Conservation (phyloP, 2,113 vertebrate genomes). For the Daboia siamensis region DNA sequence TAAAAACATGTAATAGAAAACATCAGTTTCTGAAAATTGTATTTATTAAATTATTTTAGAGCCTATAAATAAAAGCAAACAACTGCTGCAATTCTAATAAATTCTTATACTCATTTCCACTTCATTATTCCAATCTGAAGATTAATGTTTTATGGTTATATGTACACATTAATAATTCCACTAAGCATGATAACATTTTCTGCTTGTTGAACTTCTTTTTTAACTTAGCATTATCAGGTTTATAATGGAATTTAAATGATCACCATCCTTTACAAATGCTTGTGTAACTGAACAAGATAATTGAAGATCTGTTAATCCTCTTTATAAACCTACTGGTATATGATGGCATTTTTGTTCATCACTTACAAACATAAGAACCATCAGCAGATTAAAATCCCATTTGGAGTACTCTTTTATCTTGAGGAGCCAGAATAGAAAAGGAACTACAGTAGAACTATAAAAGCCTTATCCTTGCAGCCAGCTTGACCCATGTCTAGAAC, state of each 20-base stretch:
- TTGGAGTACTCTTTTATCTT: not conserved
- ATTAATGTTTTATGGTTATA: not conserved
- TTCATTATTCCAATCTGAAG: not conserved
- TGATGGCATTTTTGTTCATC: not conserved
- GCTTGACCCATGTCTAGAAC: not conserved
- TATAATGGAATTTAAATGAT: not conserved
- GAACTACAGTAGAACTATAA: not conserved
- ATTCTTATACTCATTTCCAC: not conserved
- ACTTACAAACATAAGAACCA: not conserved
- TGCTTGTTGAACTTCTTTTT: not conserved
- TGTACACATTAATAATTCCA: not conserved
- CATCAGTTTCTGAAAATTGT: not conserved
- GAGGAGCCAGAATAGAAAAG: not conserved
- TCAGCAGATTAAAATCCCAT: not conserved
- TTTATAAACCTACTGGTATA: not conserved
- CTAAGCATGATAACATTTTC: not conserved
- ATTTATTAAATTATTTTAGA: not conserved
- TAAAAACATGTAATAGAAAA: not conserved
- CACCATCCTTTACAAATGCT: not conserved
- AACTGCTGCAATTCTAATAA: not conserved
- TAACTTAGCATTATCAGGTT: not conserved
- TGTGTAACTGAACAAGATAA: not conserved
- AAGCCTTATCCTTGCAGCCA: not conserved
- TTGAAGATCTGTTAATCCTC: not conserved
- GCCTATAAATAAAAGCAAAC: not conserved